Evolutionary conservation across 2,888 invertebrate genomes (phyloP).

Genomic region (Eurois occulta): DNA sequence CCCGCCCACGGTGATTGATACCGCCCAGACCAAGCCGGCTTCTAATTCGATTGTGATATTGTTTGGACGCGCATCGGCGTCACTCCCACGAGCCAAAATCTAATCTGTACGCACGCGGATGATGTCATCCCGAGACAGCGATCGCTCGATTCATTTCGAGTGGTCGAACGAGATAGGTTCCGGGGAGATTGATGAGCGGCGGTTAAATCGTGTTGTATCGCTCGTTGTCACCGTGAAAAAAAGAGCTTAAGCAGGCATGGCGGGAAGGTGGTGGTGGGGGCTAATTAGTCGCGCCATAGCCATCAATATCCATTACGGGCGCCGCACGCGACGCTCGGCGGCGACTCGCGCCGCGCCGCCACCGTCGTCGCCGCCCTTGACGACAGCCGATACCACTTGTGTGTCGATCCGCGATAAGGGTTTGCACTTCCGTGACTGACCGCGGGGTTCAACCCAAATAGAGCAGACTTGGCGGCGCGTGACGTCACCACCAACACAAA

Average conservation of each 20-base stretch:
- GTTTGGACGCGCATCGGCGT: conserved; percentile 83
- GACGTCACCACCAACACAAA: conserved; percentile 46
- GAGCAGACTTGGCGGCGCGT: conserved; percentile 66
- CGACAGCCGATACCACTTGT: conserved; percentile 79
- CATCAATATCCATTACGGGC: conserved; percentile 90
- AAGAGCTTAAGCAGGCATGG: conserved; percentile 72
- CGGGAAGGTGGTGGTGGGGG: conserved; percentile 80
- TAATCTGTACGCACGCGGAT: conserved; percentile 77
- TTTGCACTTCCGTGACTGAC: conserved; percentile 82
- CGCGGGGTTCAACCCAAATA: conserved; percentile 71
- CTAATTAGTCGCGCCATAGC: conserved; percentile 88
- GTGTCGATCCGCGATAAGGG: conserved; percentile 80
- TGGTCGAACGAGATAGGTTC: conserved; percentile 75
- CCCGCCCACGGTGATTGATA: conserved; percentile 90
- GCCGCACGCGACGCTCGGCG: conserved; percentile 86
- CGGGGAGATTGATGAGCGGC: conserved; percentile 77
- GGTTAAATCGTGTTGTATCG: conserved; percentile 74
- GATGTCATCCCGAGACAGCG: conserved; percentile 78
- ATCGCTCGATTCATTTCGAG: conserved; percentile 74
- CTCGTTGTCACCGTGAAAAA: conserved; percentile 74
- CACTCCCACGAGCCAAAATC: conserved; percentile 77
- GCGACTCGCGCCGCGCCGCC: conserved; percentile 68
- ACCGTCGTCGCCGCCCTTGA: conserved; percentile 70
- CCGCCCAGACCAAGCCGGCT: conserved; percentile 83
- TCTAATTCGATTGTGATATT: conserved; percentile 88